Base-by-base conservation (phyloP, 2,888 invertebrate species). In the Octodonta nipae region DNA sequence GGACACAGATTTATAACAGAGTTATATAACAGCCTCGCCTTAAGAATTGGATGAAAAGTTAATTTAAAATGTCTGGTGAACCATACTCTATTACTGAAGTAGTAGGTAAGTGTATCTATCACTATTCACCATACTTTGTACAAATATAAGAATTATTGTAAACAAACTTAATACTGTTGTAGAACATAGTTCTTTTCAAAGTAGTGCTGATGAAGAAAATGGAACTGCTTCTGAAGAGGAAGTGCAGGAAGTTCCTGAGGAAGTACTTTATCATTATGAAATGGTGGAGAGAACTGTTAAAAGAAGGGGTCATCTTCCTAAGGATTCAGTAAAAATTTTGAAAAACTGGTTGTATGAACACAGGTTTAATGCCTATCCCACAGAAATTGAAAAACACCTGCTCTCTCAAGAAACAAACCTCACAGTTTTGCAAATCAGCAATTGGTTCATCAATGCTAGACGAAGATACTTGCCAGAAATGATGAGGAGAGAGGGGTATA, bases 311-410 rank as follows among this genome's bases (percentile, higher is more conserved):
- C 61, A 62, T 35, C 43, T 62, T 30, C 62, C 62, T 0, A 62
- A 62, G 42, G 58, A 58, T 33, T 54, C 60, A 1, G 61, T 61
- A 2, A 61, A 61, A 42, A 57, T 60, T 10, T 39, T 62, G 30
- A 62, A 61, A 45, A 56, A 50, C 40, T 62, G 62, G 62, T 38
- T 62, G 3, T 62, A 62, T 28, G 62, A 62, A 36, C 62, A 62
- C 36, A 41, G 61, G 30, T 62, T 61, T 35, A 61, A 62, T 44
- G 62, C 62, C 1, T 62, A 62, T 44, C 62, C 62, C 0, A 61
- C 60, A 3, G 62, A 62, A 49, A 52, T 58, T n/a, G 62, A 62
- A 35, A 62, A 62, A 35, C 55, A 60, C 34, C 52, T 56, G 6
- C 42, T 62, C 5, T 60, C 62, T 3, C 58, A 60, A 44, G 60